phyloP scores from a whole-genome alignment of 2,888 invertebrate genomes.

The Imbricaverruca yamaguchii region DNA sequence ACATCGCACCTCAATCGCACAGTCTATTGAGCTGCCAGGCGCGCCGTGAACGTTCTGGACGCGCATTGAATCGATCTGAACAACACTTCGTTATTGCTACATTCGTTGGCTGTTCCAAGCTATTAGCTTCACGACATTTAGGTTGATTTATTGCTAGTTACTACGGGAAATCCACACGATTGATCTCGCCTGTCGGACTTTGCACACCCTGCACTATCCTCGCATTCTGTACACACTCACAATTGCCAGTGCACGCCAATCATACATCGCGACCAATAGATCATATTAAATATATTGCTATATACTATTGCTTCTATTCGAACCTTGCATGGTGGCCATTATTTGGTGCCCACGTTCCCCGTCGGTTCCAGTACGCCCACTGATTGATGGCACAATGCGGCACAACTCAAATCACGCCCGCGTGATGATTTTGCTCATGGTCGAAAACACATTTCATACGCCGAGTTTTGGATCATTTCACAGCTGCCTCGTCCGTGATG shows the following conservation, averaged over 20 bases:
- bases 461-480: too few species aligned
- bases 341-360: too few species aligned
- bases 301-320: constrained; percentile 6
- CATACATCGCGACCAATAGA: not conserved
- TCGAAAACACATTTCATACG: too few species aligned
- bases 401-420: too few species aligned
- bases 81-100: constrained; percentile 9
- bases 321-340: not conserved
- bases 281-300: constrained; percentile 14
- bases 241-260: too few species aligned
- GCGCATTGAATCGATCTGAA: not conserved
- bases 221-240: too few species aligned
- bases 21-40: not conserved
- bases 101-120: not conserved
- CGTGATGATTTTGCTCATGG: too few species aligned
- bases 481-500: too few species aligned
- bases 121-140: not conserved
- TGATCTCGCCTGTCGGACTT: too few species aligned
- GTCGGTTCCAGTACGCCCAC: too few species aligned
- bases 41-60: not conserved
- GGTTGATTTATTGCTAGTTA: not conserved
- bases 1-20: not conserved
- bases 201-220: too few species aligned
- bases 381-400: too few species aligned
- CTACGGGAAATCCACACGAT: not conserved